phyloP scores from a whole-genome alignment of 2,797 vertebrate species.

The Sparidentex hasta region DNA sequence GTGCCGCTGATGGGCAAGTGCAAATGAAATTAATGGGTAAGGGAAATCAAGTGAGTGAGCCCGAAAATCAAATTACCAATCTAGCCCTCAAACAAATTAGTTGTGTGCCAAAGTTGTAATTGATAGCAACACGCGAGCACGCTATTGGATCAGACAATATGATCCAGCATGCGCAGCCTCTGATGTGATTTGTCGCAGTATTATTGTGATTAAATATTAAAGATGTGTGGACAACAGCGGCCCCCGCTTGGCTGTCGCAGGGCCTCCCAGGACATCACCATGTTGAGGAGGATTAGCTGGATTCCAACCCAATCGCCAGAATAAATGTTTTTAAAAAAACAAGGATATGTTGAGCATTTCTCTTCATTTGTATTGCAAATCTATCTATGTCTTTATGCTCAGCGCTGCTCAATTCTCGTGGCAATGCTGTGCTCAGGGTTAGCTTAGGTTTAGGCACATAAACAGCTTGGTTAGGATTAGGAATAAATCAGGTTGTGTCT shows the following conservation, averaged over 20 bases:
- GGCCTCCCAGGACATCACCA: constrained; percentile 63
- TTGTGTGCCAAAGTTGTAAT: constrained; percentile 90
- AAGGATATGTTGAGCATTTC: too few species aligned
- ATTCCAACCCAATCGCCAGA: constrained; percentile 11
- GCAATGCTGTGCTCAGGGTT: too few species aligned
- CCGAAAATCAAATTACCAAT: constrained; percentile 89
- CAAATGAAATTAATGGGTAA: constrained; percentile 90
- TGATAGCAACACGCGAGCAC: constrained; percentile 84
- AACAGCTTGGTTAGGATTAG: too few species aligned
- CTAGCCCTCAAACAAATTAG: constrained; percentile 87
- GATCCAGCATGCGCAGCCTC: constrained; percentile 78
- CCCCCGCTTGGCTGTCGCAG: constrained; percentile 58
- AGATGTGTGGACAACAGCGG: constrained; percentile 70
- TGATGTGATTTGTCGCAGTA: constrained; percentile 87
- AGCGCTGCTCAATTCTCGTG: too few species aligned
- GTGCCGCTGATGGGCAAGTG: constrained; percentile 84
- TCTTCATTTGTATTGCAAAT: too few species aligned
- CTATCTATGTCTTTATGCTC: too few species aligned
- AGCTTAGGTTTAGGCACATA: too few species aligned
- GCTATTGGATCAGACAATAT: constrained; percentile 86
- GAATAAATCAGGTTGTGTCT: too few species aligned
- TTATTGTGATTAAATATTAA: constrained; percentile 88
- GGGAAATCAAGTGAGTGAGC: constrained; percentile 89
- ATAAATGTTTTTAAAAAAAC: too few species aligned
- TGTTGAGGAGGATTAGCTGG: constrained; percentile 26